Conservation (phyloP, 2,113 vertebrate genomes). For the Thunnus thynnus region DNA sequence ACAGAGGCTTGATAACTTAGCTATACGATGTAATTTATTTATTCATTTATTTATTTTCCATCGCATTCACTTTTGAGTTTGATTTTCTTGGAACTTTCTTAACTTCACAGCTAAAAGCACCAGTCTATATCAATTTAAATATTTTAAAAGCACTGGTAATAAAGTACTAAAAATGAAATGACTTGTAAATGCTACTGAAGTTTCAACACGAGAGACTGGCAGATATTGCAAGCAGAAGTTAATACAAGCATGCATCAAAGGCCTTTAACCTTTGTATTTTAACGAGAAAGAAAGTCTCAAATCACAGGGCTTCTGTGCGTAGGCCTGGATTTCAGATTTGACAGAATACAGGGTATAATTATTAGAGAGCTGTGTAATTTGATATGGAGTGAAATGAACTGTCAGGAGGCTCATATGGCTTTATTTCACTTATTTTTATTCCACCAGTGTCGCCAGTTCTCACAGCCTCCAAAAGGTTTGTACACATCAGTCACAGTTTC, state of each 20-base stretch:
- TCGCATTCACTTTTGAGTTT: neutral
- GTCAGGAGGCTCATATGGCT: neutral
- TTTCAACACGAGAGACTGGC: too few relatives aligned
- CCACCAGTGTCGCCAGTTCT: neutral
- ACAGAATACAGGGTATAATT: neutral
- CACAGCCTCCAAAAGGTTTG: neutral
- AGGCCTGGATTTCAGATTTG: neutral
- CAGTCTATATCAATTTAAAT: neutral
- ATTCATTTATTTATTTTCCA: neutral
- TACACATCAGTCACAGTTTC: slow-evolving; percentile 11
- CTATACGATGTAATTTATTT: neutral
- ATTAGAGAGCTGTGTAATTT: neutral
- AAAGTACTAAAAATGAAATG: neutral
- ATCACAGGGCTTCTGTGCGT: neutral
- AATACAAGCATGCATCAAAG: too few relatives aligned
- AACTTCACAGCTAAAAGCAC: neutral
- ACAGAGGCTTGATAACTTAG: neutral
- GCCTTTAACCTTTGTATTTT: neutral
- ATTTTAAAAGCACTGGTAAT: neutral
- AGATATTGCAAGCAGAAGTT: too few relatives aligned
- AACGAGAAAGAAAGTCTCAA: neutral
- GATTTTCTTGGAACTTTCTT: neutral
- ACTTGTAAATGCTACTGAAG: too few relatives aligned
- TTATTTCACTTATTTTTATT: slow-evolving; percentile 3
- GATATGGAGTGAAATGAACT: slow-evolving; percentile 6